A percentile compares a stretch with the other conserved stretches of the same genome.
These are phyloP conservation scores for Ia io DNA, from an alignment of 2,113 vertebrate species.

Conservation along the genomic window DNA sequence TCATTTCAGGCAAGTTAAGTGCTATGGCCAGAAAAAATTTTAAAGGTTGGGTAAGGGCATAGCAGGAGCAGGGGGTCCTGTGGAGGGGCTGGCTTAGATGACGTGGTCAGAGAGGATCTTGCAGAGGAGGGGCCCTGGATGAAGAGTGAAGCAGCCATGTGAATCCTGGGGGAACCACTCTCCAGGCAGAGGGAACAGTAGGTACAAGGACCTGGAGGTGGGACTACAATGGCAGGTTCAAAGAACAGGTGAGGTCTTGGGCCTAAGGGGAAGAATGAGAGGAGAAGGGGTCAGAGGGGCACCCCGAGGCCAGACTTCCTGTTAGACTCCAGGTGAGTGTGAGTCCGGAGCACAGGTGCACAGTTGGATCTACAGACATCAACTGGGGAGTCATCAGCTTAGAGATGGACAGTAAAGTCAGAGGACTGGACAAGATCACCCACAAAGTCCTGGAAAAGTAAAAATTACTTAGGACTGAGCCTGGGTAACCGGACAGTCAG, in stretches of 20 bases:
- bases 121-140: not conserved
- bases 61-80: no score
- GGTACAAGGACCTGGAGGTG: not conserved
- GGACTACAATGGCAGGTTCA: not conserved
- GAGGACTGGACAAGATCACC: not conserved
- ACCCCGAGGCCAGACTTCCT: not conserved
- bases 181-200: not conserved
- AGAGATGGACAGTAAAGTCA: not conserved
- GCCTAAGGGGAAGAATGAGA: not conserved
- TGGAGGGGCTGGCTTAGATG: not conserved
- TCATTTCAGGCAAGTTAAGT: not conserved
- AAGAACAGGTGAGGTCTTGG: not conserved
- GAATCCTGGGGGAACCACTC: not conserved
- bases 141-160: not conserved
- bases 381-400: not conserved
- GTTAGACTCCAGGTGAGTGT: not conserved
- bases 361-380: not conserved
- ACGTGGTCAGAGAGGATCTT: not conserved
- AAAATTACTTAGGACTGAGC: not conserved
- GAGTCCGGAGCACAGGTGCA: not conserved
- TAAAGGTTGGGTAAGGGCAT: not conserved
- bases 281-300: not conserved
- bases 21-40: not conserved
- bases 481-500: not conserved
- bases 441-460: not conserved